phyloP scores from a whole-genome alignment of 1,140 invertebrate genomes.

The Lerema accius region DNA sequence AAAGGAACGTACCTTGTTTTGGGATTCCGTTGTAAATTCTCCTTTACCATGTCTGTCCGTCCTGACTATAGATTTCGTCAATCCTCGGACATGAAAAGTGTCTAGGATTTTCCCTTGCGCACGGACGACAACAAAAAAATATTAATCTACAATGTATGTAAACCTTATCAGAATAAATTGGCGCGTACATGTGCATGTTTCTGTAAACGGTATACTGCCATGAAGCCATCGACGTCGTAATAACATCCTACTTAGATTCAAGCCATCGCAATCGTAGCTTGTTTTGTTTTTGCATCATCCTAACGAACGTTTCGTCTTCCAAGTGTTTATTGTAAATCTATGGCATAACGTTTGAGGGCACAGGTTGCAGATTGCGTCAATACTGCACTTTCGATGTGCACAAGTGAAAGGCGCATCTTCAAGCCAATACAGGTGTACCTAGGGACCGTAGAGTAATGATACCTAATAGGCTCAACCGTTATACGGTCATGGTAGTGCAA shows the following conservation, averaged over 20 bases:
- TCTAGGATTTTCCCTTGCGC: no score
- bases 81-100: no score
- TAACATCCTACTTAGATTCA: not conserved
- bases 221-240: not conserved
- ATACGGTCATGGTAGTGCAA: slow-evolving; percentile 46
- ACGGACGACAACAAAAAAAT: no score
- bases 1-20: no score
- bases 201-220: not conserved
- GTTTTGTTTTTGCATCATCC: slow-evolving; percentile 14
- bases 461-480: slow-evolving; percentile 46
- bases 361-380: slow-evolving; percentile 65
- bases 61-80: no score
- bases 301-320: slow-evolving; percentile 23
- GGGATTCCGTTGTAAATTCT: no score
- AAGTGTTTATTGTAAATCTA: slow-evolving; percentile 21
- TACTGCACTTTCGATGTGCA: slow-evolving; percentile 68
- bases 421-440: slow-evolving; percentile 54
- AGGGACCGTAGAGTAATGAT: slow-evolving; percentile 39
- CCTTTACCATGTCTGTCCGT: no score
- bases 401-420: slow-evolving; percentile 74
- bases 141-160: no score
- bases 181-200: not conserved
- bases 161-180: not conserved
- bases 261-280: slow-evolving; percentile 2
- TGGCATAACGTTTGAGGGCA: slow-evolving; percentile 44